Base-by-base conservation (phyloP, 2,888 invertebrate species). In the Bombyx huttoni region DNA sequence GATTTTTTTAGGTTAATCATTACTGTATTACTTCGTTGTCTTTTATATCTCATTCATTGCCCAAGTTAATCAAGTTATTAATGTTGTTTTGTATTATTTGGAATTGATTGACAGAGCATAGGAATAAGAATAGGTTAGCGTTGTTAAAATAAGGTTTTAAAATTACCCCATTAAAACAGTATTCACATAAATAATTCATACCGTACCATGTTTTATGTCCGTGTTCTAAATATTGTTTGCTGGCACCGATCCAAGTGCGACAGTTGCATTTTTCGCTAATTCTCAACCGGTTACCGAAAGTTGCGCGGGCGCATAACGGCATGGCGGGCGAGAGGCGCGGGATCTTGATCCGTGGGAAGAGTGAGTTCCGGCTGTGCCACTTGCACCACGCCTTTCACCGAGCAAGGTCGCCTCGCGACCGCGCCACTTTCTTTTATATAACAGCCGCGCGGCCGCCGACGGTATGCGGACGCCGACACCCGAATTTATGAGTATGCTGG, bases 391-490 rank as follows among this genome's bases (percentile, higher is more conserved):
- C 87, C 87, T 87, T 88, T 87, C 86, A 86, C 86, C 85, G 75
- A 69, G 73, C 77, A 85, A 88, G 87, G 87, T 87, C 87, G 87
- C 68, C 62, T 64, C 78, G 79, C 80, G 85, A 78, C 84, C 85
- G 81, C 74, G 81, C 84, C 78, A 87, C 88, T 88, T 88, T 88
- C 87, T 85, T 87, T 84, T 82, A 85, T 82, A 82, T 81, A 84
- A 81, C 82, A 73, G 71, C 68, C 50, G 56, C 64, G 68, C 73
- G 73, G 66, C 59, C 53, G 58, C 61, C 57, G 58, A 64, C 68
- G 82, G 86, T 81, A 83, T 84, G 81, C 70, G 24, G 24, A 24
- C 24, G 24, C 24, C 24, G 81, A 80, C 80, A 81, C 80, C 83
- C 86, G 73, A 86, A 85, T 81, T 78, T 78, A 80, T 40, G 40